These are phyloP conservation scores for Benthosema pterotum DNA, from an alignment of 2,797 vertebrate genomes.

Conservation along the genomic window DNA sequence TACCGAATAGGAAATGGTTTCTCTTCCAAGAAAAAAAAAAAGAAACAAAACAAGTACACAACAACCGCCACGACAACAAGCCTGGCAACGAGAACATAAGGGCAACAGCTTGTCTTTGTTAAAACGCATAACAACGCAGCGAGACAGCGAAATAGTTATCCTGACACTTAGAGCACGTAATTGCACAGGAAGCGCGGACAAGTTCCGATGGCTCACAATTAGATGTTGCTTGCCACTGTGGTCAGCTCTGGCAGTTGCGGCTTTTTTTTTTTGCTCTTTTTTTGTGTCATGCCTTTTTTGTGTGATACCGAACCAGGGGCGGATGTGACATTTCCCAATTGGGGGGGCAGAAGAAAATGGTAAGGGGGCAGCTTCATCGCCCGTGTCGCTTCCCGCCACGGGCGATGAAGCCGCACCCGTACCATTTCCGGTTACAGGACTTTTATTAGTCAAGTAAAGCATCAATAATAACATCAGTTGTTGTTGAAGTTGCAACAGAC, in stretches of 20 bases:
- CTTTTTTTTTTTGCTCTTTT: no score
- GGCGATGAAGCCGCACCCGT: no score
- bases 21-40: conserved; percentile 17
- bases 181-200: conserved; percentile 23
- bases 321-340: no score
- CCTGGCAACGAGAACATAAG: conserved; percentile 36
- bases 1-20: conserved; percentile 44
- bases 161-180: conserved; percentile 24
- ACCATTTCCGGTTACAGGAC: no score
- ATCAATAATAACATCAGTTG: no score
- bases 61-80: conserved; percentile 53
- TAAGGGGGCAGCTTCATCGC: no score
- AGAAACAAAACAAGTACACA: conserved; percentile 28
- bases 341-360: no score
- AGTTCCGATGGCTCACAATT: conserved; percentile 13
- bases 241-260: conserved; percentile 12
- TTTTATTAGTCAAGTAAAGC: no score
- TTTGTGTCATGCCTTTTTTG: conserved; percentile 7
- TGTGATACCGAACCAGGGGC: no score
- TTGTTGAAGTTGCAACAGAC: no score
- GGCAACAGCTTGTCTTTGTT: conserved; percentile 63
- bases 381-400: no score
- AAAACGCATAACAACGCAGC: conserved; percentile 45
- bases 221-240: not conserved
- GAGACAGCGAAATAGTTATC: conserved; percentile 36